phyloP scores from a whole-genome alignment of 2,797 vertebrate species.

The Ctenochaetus hawaiiensis region DNA sequence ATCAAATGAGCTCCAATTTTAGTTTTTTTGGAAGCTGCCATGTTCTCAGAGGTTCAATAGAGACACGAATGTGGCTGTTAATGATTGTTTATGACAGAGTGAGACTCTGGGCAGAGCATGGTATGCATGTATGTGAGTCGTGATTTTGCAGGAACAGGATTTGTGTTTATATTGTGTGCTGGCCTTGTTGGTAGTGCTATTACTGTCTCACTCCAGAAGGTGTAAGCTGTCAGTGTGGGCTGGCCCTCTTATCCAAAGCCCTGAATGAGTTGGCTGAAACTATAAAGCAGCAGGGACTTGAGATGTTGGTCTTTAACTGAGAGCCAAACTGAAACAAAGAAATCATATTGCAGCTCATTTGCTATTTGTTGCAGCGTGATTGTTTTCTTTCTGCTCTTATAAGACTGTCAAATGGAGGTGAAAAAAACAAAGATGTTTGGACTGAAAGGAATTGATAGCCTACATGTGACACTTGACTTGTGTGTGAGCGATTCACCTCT shows the following conservation, averaged over 20 bases:
- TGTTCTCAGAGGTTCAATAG: constrained; percentile 32
- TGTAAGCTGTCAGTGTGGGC: constrained; percentile 72
- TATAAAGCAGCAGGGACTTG: constrained; percentile 65
- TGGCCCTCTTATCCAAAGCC: constrained; percentile 50
- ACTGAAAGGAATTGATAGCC: not conserved
- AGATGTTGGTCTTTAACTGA: constrained; percentile 39
- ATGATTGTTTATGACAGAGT: constrained; percentile 49
- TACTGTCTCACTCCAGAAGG: constrained; percentile 72
- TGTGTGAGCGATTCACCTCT: not conserved
- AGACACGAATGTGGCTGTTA: constrained; percentile 18
- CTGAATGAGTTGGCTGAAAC: constrained; percentile 63
- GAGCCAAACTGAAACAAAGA: constrained; percentile 47
- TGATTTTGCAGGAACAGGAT: constrained; percentile 40
- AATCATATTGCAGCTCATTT: constrained; percentile 33
- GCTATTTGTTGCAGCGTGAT: constrained; percentile 18
- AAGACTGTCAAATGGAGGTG: not conserved
- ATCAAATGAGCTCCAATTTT: constrained; percentile 50
- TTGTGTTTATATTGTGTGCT: constrained; percentile 56
- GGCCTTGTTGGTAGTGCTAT: constrained; percentile 57
- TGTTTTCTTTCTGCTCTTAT: constrained; percentile 2
- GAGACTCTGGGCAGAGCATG: not conserved
- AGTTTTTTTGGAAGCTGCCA: constrained; percentile 33
- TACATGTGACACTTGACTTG: not conserved
- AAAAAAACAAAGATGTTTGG: not conserved
- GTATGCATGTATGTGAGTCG: constrained; percentile 9